A percentile compares a stretch with the other conserved stretches of the same genome.
Evolutionary conservation across 2,888 invertebrate genomes (phyloP).

Genomic region (Drosophila prolongata): DNA sequence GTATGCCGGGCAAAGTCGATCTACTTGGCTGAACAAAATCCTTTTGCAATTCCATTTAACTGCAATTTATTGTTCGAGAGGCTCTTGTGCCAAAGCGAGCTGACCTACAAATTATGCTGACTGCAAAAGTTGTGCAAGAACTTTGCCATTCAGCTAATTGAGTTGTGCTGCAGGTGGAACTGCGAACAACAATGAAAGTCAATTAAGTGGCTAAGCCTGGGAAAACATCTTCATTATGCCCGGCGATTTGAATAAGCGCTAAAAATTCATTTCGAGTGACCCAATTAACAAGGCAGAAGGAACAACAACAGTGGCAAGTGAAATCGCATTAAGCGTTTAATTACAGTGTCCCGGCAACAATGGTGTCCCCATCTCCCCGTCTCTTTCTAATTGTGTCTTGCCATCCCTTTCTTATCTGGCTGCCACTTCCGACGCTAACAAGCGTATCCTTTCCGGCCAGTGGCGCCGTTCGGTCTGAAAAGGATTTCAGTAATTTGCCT

Average conservation of each 20-base stretch:
- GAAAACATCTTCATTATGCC: conserved; percentile 55
- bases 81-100: conserved; percentile 23
- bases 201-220: conserved; percentile 63
- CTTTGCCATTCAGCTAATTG: conserved; percentile 55
- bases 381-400: conserved; percentile 10
- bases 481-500: conserved; percentile 44
- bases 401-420: conserved; percentile 27
- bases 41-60: conserved; percentile 55
- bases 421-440: conserved; percentile 70
- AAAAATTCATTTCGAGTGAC: conserved; percentile 64
- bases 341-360: conserved; percentile 54
- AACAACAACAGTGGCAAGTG: conserved; percentile 13
- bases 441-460: conserved; percentile 65
- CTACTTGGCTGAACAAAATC: conserved; percentile 6
- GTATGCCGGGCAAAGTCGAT: neutral
- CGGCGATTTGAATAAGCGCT: conserved; percentile 69
- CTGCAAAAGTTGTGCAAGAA: conserved; percentile 44
- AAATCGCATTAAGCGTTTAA: conserved; percentile 72
- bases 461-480: conserved; percentile 27
- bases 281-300: conserved; percentile 51
- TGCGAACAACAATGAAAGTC: conserved; percentile 57
- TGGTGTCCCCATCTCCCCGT: conserved; percentile 21
- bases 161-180: conserved; percentile 60
- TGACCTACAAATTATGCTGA: conserved; percentile 72
- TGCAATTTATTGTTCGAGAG: conserved; percentile 59